Base-by-base conservation (phyloP, 2,797 vertebrate genomes). In the Mormyrops boulengeri region DNA sequence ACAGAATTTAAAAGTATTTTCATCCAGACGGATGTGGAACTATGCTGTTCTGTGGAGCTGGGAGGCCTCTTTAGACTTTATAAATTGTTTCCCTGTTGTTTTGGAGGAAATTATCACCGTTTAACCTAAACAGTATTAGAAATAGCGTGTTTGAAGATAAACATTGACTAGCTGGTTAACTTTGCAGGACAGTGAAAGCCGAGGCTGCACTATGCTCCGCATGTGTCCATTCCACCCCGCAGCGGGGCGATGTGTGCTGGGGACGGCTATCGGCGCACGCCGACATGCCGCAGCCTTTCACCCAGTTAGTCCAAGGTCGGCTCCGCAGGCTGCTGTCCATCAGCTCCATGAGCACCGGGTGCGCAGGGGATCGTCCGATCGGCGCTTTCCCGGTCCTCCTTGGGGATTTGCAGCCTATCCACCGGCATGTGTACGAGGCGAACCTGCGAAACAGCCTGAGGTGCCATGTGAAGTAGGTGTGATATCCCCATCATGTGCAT, bases 381-480 rank as follows among this genome's bases (percentile, higher is more conserved):
- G 95, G 95, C 90, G 90, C 92, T 6, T 97, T 96, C 93, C 96
- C 96, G 0, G 94, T 96, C 26, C 90, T 97, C 52, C 93, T 95
- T 17, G 95, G 94, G 88, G 89, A 92, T 0, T 90, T 97, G 55
- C 94, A 90, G 1, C 89, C 95, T 8, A 53, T 94, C 88, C 91
- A 95, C 22, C 94, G 5, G 19, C 95, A 95, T 0, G 93, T 95
- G 4, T 96, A 94, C 30, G 94, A 97, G 91, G 93, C 93, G 2
- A 98, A 98, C 92, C 19, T 96, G 12, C 94, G 91, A 89, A 97
- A 96, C 94, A 97, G 96, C 73, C 90, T 93, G 9, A 66, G 92
- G 90, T 96, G 94, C 90, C 91, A 92, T 88, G 91, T 96, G 88
- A 96, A 95, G 96, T 97, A 94, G 90, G 93, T 91, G 47, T 87